A percentile compares a stretch with the other conserved stretches of the same genome.
These are phyloP conservation scores for Tringa solitaria DNA, from an alignment of 2,113 vertebrate species.

Conservation along the genomic window DNA sequence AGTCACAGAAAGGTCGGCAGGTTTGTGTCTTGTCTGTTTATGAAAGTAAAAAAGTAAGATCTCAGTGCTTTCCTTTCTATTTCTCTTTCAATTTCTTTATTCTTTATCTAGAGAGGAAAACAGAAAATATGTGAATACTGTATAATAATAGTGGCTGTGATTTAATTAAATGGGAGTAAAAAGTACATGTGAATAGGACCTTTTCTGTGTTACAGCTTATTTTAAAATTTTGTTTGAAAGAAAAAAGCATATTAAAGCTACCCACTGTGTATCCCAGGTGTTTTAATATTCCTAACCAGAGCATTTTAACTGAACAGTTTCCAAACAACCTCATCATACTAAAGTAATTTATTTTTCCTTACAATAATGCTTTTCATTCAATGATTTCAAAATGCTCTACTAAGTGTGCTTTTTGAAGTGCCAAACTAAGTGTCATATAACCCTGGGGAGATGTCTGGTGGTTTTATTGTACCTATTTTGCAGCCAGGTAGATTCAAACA, in stretches of 20 bases:
- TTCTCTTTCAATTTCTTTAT: not conserved
- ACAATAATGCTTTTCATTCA: conserved; percentile 37
- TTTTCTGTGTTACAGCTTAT: not conserved
- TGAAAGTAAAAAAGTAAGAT: not conserved
- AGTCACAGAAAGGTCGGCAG: not conserved
- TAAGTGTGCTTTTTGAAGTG: conserved; percentile 34
- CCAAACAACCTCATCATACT: conserved; percentile 19
- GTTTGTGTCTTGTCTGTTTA: not conserved
- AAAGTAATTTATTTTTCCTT: conserved; percentile 43
- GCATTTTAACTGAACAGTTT: not conserved
- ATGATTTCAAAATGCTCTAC: conserved; percentile 17
- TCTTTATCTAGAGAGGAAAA: not conserved
- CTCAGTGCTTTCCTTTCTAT: not conserved
- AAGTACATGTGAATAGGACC: not conserved
- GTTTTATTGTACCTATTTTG: conserved; percentile 14
- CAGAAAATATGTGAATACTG: not conserved
- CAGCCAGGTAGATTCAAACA: conserved; percentile 40
- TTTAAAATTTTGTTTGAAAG: not conserved
- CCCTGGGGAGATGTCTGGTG: conserved; percentile 5
- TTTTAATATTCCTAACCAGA: not conserved
- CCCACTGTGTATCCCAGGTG: not conserved
- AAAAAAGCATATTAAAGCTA: not conserved
- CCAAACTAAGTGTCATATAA: conserved; percentile 1
- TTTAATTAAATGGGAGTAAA: not conserved
- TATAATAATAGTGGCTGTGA: not conserved